Conservation (phyloP, 2,888 invertebrate species). For the Drosophila setosimentum region DNA sequence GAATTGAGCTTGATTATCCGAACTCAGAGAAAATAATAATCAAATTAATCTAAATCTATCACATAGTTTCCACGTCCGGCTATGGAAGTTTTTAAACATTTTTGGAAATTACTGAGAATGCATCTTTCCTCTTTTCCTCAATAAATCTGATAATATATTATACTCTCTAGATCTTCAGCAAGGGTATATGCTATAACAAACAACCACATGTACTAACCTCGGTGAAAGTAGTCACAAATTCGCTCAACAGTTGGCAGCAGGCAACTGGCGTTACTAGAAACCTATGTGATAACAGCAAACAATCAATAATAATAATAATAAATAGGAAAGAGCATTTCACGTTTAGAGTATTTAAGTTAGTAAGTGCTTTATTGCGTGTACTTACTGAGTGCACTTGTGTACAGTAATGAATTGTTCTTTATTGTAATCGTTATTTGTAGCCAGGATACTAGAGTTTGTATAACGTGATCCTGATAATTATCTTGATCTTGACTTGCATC, state of each 20-base stretch:
- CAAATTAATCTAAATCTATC: background rate
- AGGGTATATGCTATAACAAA: slow-evolving; percentile 26
- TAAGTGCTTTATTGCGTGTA: slow-evolving; percentile 61
- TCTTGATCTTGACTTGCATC: slow-evolving; percentile 10
- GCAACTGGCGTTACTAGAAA: slow-evolving; percentile 14
- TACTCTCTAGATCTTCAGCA: slow-evolving; percentile 7
- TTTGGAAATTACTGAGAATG: background rate
- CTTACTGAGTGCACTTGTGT: slow-evolving; percentile 50
- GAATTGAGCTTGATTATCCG: background rate
- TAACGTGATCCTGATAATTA: slow-evolving; percentile 19
- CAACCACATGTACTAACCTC: slow-evolving; percentile 62
- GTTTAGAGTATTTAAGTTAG: slow-evolving; percentile 50
- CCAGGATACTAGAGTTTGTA: slow-evolving; percentile 17
- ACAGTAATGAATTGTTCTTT: slow-evolving; percentile 39
- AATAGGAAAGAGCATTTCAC: slow-evolving; percentile 10
- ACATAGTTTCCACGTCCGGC: too few species aligned
- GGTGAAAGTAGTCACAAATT: slow-evolving; percentile 67
- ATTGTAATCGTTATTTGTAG: slow-evolving; percentile 26
- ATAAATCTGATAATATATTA: background rate
- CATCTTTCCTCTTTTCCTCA: background rate
- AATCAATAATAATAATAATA: background rate
- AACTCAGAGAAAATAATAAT: background rate
- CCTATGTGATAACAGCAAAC: slow-evolving; percentile 41
- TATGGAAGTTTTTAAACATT: background rate
- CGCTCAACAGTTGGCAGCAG: slow-evolving; percentile 21